phyloP scores from a whole-genome alignment of 2,113 vertebrate genomes.

The Cyanistes caeruleus region DNA sequence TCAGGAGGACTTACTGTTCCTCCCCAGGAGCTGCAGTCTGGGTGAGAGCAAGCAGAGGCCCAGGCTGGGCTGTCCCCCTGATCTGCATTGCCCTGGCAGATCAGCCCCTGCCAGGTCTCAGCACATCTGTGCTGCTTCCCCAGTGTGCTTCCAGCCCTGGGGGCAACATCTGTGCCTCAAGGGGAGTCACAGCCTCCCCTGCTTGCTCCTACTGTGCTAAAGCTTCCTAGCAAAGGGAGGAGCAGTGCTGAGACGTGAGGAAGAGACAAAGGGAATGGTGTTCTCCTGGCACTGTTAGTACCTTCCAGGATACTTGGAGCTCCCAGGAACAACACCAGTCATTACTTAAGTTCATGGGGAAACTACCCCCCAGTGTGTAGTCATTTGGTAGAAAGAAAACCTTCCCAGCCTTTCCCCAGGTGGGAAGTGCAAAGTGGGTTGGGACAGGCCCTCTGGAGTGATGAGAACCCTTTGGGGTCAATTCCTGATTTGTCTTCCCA shows the following conservation, averaged over 20 bases:
- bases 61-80: not conserved
- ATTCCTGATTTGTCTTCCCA: not conserved
- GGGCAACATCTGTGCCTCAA: not conserved
- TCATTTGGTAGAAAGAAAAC: not conserved
- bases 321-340: not conserved
- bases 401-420: not conserved
- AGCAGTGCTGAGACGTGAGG: not conserved
- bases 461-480: not conserved
- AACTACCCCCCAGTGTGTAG: fast-evolving
- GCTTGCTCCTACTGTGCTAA: not conserved
- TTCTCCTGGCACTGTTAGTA: not conserved
- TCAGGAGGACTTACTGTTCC: not conserved
- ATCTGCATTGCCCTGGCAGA: not conserved
- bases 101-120: not conserved
- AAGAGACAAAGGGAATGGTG: not conserved
- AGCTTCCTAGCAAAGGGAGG: not conserved
- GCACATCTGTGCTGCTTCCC: not conserved
- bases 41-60: fast-evolving
- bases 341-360: not conserved
- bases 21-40: not conserved
- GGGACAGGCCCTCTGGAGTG: not conserved
- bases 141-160: not conserved
- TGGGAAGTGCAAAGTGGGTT: not conserved
- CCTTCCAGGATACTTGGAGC: not conserved
- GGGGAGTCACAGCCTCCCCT: not conserved